A percentile compares a stretch with the other conserved stretches of the same genome.
These are phyloP conservation scores for Falco peregrinus DNA, from an alignment of 2,797 vertebrate genomes.

Conservation along the genomic window DNA sequence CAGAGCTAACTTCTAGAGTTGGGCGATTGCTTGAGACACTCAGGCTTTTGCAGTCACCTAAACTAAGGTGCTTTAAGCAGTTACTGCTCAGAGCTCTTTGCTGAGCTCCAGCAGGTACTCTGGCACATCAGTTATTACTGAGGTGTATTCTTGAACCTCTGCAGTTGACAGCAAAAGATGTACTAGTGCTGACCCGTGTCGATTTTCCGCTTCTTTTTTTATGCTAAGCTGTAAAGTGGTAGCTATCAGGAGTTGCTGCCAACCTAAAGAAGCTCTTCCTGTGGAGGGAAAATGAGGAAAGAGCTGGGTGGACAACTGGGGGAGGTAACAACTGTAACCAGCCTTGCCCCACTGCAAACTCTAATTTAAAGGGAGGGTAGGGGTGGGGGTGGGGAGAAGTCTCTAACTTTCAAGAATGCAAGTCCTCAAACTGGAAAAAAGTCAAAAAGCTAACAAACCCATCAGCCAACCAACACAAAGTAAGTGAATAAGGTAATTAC, in stretches of 20 bases:
- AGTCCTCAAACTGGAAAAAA: not conserved
- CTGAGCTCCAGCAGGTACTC: not conserved
- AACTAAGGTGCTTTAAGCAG: not conserved
- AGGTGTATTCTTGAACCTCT: not conserved
- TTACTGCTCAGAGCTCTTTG: not conserved
- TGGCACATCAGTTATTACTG: not conserved
- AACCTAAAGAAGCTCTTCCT: not conserved
- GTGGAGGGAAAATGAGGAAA: not conserved
- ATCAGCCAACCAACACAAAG: not conserved
- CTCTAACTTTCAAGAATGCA: not conserved
- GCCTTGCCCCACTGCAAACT: not conserved
- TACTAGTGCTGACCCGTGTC: not conserved
- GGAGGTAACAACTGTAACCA: not conserved
- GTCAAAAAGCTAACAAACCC: not conserved
- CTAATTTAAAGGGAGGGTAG: not conserved
- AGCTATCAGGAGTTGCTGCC: not conserved
- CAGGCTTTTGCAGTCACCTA: not conserved
- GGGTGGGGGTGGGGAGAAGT: no score
- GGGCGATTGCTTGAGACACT: not conserved
- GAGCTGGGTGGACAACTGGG: not conserved
- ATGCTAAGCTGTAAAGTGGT: not conserved
- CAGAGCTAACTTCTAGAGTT: not conserved
- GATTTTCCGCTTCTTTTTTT: not conserved
- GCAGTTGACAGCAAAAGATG: not conserved
- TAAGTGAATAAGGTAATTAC: not conserved